Evolutionary conservation across 2,888 invertebrate species (phyloP).

Genomic region (Rhingia campestris): DNA sequence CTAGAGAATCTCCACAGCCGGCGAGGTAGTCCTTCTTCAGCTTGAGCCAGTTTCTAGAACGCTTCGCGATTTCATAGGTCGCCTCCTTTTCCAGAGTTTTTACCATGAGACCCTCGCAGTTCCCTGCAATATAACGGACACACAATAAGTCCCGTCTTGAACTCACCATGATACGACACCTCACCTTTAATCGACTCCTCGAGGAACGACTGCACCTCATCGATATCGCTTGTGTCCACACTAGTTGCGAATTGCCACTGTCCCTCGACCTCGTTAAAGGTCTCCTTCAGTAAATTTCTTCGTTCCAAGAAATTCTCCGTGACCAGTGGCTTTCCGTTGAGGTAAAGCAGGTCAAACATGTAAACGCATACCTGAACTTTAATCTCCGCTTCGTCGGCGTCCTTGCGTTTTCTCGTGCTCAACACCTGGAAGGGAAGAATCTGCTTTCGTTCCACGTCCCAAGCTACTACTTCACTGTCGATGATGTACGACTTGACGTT

Average conservation of each 20-base stretch:
- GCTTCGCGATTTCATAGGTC: conserved; percentile 97
- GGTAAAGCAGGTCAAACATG: conserved; percentile 96
- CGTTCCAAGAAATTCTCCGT: conserved; percentile 89
- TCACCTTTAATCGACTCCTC: conserved; percentile 95
- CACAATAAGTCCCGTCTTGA: no score
- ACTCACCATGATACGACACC: neutral
- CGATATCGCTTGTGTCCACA: conserved; percentile 91
- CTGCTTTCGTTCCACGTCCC: conserved; percentile 92
- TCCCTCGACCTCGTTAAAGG: conserved; percentile 89
- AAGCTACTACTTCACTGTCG: conserved; percentile 98
- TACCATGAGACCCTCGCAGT: conserved; percentile 99
- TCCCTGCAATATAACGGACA: conserved; percentile 84
- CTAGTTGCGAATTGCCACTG: conserved; percentile 94
- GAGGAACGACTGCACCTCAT: conserved; percentile 96
- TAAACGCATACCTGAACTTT: conserved; percentile 95
- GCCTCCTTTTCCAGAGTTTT: conserved; percentile 94
- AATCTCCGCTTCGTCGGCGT: conserved; percentile 84
- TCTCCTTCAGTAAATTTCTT: conserved; percentile 87
- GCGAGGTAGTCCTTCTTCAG: conserved; percentile 99
- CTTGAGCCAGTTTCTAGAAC: conserved; percentile 97
- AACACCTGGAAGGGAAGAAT: conserved; percentile 98
- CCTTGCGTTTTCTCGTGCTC: conserved; percentile 97
- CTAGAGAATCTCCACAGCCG: conserved; percentile 97
- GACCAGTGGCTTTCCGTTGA: conserved; percentile 94
- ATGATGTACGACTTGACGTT: conserved; percentile 92